Evolutionary conservation across 2,113 vertebrate species (phyloP).

Genomic region (Mesoclemmys tuberculata): DNA sequence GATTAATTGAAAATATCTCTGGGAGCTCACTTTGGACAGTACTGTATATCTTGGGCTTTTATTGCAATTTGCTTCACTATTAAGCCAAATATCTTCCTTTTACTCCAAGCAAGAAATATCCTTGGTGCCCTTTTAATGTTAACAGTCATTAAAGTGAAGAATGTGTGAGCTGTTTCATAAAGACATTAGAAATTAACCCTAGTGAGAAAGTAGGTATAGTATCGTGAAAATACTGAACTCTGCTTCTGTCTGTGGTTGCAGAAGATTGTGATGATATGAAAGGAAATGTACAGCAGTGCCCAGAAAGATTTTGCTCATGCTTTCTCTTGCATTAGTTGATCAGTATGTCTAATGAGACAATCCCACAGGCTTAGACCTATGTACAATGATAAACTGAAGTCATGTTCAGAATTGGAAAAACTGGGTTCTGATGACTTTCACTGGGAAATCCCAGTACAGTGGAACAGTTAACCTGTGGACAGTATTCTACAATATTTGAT

Average conservation of each 20-base stretch:
- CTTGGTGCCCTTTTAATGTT: neutral
- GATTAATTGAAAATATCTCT: neutral
- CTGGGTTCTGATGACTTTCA: neutral
- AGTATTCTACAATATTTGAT: neutral
- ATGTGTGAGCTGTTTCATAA: neutral
- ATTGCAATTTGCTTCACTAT: neutral
- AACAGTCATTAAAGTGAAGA: neutral
- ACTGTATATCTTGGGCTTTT: neutral
- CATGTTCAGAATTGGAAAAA: neutral
- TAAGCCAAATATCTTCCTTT: neutral
- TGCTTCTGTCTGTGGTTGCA: neutral
- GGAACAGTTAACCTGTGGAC: neutral
- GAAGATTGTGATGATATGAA: neutral
- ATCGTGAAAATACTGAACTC: neutral
- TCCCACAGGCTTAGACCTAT: neutral
- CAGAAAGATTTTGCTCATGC: neutral
- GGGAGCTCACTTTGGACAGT: neutral
- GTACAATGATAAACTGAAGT: neutral
- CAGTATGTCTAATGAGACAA: neutral
- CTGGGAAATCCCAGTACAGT: neutral
- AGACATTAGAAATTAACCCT: neutral
- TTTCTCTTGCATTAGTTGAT: neutral
- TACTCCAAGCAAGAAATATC: neutral
- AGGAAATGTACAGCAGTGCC: neutral
- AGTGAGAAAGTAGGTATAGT: neutral